These are phyloP conservation scores for Chauna torquata DNA, from an alignment of 2,113 vertebrate species.

Conservation along the genomic window DNA sequence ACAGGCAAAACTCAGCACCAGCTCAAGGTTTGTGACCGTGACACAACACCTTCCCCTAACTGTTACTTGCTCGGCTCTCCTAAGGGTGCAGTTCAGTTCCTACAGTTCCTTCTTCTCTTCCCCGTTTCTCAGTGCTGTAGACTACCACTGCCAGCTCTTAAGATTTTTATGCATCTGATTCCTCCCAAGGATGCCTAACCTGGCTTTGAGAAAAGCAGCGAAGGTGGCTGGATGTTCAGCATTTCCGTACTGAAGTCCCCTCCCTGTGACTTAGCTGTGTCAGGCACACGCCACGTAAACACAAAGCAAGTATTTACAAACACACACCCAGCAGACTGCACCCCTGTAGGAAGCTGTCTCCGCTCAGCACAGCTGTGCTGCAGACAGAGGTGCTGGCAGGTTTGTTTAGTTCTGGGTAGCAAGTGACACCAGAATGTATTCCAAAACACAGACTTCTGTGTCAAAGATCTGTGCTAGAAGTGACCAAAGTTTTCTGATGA, in stretches of 20 bases:
- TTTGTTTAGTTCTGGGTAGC: neutral
- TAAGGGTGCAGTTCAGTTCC: neutral
- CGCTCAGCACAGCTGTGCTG: neutral
- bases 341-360: neutral
- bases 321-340: neutral
- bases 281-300: neutral
- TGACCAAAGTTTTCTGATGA: neutral
- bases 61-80: neutral
- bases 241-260: neutral
- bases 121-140: neutral
- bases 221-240: neutral
- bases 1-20: neutral
- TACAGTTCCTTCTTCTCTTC: neutral
- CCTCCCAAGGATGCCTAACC: neutral
- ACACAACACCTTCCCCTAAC: neutral
- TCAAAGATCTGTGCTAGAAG: neutral
- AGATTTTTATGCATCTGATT: neutral
- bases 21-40: neutral
- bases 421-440: neutral
- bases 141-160: neutral
- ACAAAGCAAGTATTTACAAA: neutral
- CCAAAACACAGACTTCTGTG: neutral
- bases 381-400: neutral
- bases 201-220: accelerated
- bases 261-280: neutral